A percentile compares a stretch with the other conserved stretches of the same genome.
Evolutionary conservation across 1,140 invertebrate species (phyloP).

Genomic region (Anthonomus grandis): DNA sequence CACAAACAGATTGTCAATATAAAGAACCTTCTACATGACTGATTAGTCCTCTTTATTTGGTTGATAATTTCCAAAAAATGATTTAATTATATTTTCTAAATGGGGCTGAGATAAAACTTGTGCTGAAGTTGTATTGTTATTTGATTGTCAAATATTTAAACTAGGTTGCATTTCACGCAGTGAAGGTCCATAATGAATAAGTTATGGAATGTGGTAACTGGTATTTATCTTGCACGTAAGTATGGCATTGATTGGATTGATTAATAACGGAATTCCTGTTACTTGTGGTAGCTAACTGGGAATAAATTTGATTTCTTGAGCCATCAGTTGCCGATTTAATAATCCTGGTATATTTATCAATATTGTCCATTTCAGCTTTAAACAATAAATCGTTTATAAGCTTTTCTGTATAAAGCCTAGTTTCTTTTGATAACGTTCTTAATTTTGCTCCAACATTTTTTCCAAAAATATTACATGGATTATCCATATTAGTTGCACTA

Average conservation of each 20-base stretch:
- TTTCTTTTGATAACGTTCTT: conserved; percentile 6
- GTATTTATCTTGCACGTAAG: background rate
- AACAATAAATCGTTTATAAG: no score
- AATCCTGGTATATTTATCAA: no score
- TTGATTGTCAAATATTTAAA: conserved; percentile 24
- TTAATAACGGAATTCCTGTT: background rate
- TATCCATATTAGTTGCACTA: conserved; percentile 1
- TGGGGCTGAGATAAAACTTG: conserved; percentile 1
- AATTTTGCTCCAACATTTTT: conserved; percentile 15
- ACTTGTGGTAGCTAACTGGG: background rate
- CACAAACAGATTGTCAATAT: no score
- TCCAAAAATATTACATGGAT: conserved; percentile 17
- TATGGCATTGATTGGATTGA: background rate
- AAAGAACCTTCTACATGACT: no score
- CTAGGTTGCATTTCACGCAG: conserved; percentile 4
- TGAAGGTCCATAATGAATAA: conserved; percentile 17
- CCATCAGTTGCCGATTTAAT: background rate
- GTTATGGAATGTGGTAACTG: conserved; percentile 9
- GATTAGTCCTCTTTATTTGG: background rate
- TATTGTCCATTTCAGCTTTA: no score
- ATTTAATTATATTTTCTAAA: conserved; percentile 13
- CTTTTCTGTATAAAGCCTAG: background rate
- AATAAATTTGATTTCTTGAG: background rate
- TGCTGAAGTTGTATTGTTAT: no score
- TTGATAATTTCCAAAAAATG: background rate